A percentile compares a stretch with the other conserved stretches of the same genome.
These are phyloP conservation scores for Hedychridium roseum DNA, from an alignment of 2,888 invertebrate genomes.

Conservation along the genomic window DNA sequence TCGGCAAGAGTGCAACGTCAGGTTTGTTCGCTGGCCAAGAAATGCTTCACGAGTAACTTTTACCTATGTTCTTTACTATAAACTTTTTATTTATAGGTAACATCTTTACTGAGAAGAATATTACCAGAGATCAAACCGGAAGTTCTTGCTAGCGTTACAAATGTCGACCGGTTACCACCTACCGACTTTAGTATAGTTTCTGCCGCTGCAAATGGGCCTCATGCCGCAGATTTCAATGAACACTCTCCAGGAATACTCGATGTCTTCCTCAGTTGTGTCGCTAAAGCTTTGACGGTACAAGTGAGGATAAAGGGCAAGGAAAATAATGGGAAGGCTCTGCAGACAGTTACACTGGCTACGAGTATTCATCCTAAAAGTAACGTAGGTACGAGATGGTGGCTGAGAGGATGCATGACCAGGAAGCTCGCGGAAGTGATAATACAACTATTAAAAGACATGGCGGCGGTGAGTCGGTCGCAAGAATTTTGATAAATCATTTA, in stretches of 20 bases:
- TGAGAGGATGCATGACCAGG: constrained; percentile 82
- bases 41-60: not conserved
- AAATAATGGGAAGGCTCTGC: constrained; percentile 60
- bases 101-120: constrained; percentile 85
- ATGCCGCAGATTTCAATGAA: constrained; percentile 65
- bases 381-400: constrained; percentile 78
- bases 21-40: constrained; percentile 63
- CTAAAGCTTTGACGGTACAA: constrained; percentile 90
- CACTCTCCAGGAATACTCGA: constrained; percentile 81
- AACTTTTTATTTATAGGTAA: constrained; percentile 68
- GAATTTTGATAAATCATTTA: no score
- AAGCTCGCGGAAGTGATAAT: constrained; percentile 91
- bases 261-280: constrained; percentile 88
- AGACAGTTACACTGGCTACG: constrained; percentile 69
- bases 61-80: constrained; percentile 7
- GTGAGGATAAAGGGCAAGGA: constrained; percentile 80
- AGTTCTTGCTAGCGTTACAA: constrained; percentile 79
- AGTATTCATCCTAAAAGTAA: constrained; percentile 70
- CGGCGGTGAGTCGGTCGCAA: constrained; percentile 84
- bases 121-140: constrained; percentile 89
- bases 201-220: constrained; percentile 65
- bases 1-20: constrained; percentile 95
- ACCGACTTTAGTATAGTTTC: constrained; percentile 80
- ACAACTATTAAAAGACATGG: constrained; percentile 89
- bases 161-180: constrained; percentile 76